Evolutionary conservation across 53 echinoderm and acorn worm genomes (phyloP).

Genomic region (Temnopleurus reevesii): DNA sequence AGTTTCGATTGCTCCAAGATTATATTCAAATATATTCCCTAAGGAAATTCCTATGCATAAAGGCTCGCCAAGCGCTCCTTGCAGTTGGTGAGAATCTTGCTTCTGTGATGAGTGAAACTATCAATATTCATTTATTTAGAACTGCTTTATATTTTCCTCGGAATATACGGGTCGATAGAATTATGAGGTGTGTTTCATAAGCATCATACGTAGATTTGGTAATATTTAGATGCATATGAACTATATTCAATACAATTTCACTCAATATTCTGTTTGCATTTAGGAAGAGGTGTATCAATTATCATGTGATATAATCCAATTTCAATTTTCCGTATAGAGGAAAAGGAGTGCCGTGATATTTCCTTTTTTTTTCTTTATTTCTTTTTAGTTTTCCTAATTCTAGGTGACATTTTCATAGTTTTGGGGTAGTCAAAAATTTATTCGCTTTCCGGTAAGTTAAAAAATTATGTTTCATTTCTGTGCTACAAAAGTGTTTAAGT

Average conservation of each 20-base stretch:
- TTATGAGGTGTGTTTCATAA: conserved; percentile 34
- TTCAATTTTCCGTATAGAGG: neutral
- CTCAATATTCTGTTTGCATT: neutral
- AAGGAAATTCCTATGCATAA: conserved; percentile 37
- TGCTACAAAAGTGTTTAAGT: too few relatives aligned
- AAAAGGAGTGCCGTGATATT: conserved; percentile 31
- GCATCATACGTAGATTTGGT: conserved; percentile 1
- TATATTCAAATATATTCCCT: conserved; percentile 19
- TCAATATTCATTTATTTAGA: conserved; percentile 29
- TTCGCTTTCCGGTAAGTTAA: neutral
- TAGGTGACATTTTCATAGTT: neutral
- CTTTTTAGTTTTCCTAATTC: neutral
- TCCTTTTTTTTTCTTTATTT: neutral
- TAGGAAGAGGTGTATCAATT: neutral
- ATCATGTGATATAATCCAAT: neutral
- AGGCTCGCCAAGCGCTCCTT: conserved; percentile 22
- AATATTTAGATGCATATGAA: neutral
- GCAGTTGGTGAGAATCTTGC: neutral
- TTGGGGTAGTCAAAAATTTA: neutral
- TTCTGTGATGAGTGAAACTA: neutral
- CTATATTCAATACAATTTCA: neutral
- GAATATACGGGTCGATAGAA: conserved; percentile 55
- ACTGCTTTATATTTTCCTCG: conserved; percentile 48
- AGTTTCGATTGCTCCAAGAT: neutral
- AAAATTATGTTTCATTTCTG: too few relatives aligned